A percentile compares a stretch with the other conserved stretches of the same genome.
phyloP scores from a whole-genome alignment of 2,888 invertebrate species.

The Plemyria rubiginata region DNA sequence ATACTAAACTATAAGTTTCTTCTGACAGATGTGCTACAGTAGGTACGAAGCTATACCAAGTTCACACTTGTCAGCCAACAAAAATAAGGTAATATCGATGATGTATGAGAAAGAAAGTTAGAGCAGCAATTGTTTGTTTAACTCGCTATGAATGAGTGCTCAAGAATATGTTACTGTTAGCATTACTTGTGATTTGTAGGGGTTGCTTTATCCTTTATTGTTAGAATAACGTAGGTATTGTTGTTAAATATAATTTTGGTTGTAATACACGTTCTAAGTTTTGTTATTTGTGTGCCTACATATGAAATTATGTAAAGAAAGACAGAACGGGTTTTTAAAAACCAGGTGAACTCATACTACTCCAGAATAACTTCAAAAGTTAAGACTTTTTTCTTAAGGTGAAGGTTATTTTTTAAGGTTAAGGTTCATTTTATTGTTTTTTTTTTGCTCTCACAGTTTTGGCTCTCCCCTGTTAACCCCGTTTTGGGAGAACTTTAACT shows the following conservation, averaged over 20 bases:
- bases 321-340: no score
- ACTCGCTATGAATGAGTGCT: neutral
- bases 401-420: no score
- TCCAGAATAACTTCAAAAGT: no score
- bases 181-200: neutral
- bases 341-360: no score
- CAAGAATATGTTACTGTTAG: neutral
- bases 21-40: no score
- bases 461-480: no score
- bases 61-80: neutral
- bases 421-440: no score
- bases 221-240: neutral
- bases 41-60: neutral
- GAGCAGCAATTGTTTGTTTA: neutral
- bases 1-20: no score
- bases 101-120: neutral
- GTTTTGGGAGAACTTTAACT: no score
- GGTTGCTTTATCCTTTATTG: neutral
- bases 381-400: no score
- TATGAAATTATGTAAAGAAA: no score
- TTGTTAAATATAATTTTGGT: neutral
- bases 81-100: slow-evolving; percentile 1
- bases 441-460: no score
- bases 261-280: neutral
- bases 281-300: neutral